Evolutionary conservation across 2,797 vertebrate species (phyloP).

Genomic region (Eospalax fontanierii): DNA sequence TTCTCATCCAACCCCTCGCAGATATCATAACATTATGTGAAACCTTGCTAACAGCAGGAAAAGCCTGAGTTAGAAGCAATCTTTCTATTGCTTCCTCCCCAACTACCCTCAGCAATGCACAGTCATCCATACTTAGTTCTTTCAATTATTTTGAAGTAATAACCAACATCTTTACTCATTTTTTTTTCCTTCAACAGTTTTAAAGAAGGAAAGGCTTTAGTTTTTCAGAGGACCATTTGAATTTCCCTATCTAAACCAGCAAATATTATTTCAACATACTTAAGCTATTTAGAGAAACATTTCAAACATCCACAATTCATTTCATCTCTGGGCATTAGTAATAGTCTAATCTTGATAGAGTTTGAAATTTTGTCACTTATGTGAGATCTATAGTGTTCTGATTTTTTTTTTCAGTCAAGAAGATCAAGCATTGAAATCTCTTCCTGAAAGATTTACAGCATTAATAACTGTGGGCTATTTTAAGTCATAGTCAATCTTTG

Average conservation of each 20-base stretch:
- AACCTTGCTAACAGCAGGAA: background rate
- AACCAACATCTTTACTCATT: background rate
- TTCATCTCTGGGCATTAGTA: slow-evolving; percentile 48
- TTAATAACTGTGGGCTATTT: slow-evolving; percentile 76
- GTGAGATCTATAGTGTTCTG: slow-evolving; percentile 44
- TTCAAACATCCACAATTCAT: slow-evolving; percentile 35
- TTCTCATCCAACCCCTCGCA: background rate
- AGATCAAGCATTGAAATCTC: slow-evolving; percentile 59
- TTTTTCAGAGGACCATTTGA: background rate
- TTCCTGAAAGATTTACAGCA: slow-evolving; percentile 75
- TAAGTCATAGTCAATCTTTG: slow-evolving; percentile 70
- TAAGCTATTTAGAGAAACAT: slow-evolving; percentile 66
- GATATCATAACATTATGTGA: background rate
- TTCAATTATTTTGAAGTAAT: slow-evolving; percentile 8
- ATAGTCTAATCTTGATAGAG: slow-evolving; percentile 53
- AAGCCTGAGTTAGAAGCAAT: background rate
- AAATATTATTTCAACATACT: slow-evolving; percentile 42
- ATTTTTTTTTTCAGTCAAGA: slow-evolving; percentile 31
- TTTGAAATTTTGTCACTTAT: slow-evolving; percentile 69
- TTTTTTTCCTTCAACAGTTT: background rate
- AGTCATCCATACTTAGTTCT: background rate
- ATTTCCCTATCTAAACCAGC: background rate
- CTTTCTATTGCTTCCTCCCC: background rate
- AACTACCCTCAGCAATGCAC: background rate
- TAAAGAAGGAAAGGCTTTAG: background rate